These are phyloP conservation scores for Buathra laborator DNA, from an alignment of 2,888 invertebrate genomes.

Conservation along the genomic window DNA sequence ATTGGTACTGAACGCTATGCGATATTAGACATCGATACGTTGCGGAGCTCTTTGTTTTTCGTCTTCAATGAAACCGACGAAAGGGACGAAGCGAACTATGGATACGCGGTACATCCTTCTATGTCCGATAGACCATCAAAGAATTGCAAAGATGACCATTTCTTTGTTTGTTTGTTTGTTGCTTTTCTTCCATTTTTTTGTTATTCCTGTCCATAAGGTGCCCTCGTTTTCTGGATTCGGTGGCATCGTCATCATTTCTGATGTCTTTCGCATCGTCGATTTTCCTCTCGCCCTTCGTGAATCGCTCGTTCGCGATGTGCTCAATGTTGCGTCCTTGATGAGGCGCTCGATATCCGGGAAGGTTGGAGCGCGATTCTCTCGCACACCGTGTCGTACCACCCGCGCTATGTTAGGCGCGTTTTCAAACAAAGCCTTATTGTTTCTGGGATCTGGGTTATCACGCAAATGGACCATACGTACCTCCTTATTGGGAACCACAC, in stretches of 20 bases:
- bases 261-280: conserved; percentile 27
- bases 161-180: neutral
- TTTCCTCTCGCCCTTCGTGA: conserved; percentile 22
- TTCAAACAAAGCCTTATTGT: conserved; percentile 77
- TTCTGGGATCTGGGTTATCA: conserved; percentile 78
- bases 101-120: neutral
- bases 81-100: neutral
- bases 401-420: conserved; percentile 57
- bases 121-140: neutral
- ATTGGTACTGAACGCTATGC: conserved; percentile 23
- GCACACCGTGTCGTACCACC: conserved; percentile 12
- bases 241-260: conserved; percentile 51
- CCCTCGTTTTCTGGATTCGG: conserved; percentile 48
- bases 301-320: conserved; percentile 37
- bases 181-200: neutral
- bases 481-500: conserved; percentile 63
- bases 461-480: conserved; percentile 73
- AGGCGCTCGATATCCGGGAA: conserved; percentile 61
- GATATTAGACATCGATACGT: conserved; percentile 20
- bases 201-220: conserved; percentile 2
- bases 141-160: neutral
- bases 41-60: neutral
- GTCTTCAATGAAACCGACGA: neutral
- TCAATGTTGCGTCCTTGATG: conserved; percentile 59
- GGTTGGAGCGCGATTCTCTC: conserved; percentile 32